These are phyloP conservation scores for Brachyhypopomus gauderio DNA, from an alignment of 2,113 vertebrate species.

Conservation along the genomic window DNA sequence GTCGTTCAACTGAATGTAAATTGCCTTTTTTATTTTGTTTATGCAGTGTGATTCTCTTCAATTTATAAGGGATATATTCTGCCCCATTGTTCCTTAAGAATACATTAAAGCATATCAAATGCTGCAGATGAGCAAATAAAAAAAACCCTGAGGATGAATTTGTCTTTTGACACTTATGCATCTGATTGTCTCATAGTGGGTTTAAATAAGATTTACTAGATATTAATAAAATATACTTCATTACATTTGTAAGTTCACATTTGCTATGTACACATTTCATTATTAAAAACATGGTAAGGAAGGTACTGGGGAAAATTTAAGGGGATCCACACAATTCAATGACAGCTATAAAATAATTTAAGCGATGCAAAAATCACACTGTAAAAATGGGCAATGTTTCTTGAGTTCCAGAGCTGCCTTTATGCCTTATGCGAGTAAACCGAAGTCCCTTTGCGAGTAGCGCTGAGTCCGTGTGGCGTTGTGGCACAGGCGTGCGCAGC, in stretches of 20 bases:
- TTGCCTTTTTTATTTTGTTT: constrained; percentile 33
- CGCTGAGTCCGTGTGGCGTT: constrained; percentile 9
- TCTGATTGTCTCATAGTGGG: not conserved
- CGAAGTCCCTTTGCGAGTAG: constrained; percentile 5
- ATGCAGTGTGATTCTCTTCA: constrained; percentile 10
- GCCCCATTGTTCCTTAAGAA: constrained; percentile 8
- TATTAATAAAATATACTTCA: constrained; percentile 40
- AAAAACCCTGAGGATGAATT: constrained; percentile 23
- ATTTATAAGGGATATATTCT: constrained; percentile 11
- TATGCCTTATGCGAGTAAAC: not conserved
- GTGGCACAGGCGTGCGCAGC: not conserved
- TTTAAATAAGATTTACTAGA: constrained; percentile 19
- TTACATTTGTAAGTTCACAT: constrained; percentile 43
- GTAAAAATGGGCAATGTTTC: not conserved
- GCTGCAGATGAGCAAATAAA: constrained; percentile 3
- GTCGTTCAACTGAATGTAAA: constrained; percentile 48
- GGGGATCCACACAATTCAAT: not conserved
- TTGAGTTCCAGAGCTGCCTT: not conserved
- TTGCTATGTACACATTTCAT: constrained; percentile 39
- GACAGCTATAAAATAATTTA: not conserved
- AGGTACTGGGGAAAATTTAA: not conserved
- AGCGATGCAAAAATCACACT: not conserved
- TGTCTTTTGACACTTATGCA: not conserved
- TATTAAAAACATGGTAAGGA: constrained; percentile 14
- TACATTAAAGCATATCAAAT: constrained; percentile 36